phyloP scores from a whole-genome alignment of 2,888 invertebrate genomes.

The Cheilosia grossa region DNA sequence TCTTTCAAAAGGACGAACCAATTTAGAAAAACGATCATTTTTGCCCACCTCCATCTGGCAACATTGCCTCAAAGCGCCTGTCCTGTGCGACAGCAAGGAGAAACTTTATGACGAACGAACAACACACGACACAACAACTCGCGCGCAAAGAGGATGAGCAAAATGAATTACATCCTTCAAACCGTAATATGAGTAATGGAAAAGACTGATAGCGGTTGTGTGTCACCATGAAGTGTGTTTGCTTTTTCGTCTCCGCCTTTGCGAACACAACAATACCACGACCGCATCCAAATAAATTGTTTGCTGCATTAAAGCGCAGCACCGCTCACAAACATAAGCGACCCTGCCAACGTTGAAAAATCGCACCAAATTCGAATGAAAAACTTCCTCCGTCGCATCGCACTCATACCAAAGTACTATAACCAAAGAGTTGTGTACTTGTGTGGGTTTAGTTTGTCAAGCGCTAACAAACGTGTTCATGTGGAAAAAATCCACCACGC shows the following conservation, averaged over 20 bases:
- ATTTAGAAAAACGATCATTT: too few relatives aligned
- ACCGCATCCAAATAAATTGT: slow-evolving; percentile 61
- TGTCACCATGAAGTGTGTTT: slow-evolving; percentile 65
- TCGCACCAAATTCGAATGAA: slow-evolving; percentile 40
- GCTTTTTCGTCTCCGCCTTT: slow-evolving; percentile 28
- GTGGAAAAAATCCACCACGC: slow-evolving; percentile 8
- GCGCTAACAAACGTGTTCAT: slow-evolving; percentile 33
- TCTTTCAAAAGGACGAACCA: too few relatives aligned
- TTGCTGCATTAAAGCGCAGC: slow-evolving; percentile 36
- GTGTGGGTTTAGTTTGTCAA: slow-evolving; percentile 42
- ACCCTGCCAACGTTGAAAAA: slow-evolving; percentile 12
- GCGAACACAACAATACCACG: background rate
- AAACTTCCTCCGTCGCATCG: slow-evolving; percentile 26
- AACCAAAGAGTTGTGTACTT: slow-evolving; percentile 29
- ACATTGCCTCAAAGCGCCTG: background rate
- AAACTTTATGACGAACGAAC: slow-evolving; percentile 21
- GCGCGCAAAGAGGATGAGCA: slow-evolving; percentile 41
- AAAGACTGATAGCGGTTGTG: slow-evolving; percentile 64
- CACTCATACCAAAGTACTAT: slow-evolving; percentile 12
- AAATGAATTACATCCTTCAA: slow-evolving; percentile 74
- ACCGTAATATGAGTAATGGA: slow-evolving; percentile 73
- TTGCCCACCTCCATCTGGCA: too few relatives aligned
- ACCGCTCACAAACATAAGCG: slow-evolving; percentile 5
- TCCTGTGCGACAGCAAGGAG: slow-evolving; percentile 3
- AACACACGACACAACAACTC: slow-evolving; percentile 10